Evolutionary conservation across 1,140 invertebrate species (phyloP).

Genomic region (honey bee (Apis mellifera)): DNA sequence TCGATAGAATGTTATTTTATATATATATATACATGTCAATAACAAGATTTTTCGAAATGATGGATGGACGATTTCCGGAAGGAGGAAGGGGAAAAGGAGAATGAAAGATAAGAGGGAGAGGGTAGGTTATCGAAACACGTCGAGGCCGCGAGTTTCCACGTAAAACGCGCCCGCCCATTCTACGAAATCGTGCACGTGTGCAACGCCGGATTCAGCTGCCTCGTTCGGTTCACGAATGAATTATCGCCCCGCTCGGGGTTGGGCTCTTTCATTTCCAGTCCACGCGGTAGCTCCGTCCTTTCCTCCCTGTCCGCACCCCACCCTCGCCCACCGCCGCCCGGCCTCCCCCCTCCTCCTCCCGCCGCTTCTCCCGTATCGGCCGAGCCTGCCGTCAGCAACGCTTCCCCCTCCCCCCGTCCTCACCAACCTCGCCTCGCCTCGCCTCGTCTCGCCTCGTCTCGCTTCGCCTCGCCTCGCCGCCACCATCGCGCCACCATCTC

Average conservation of each 20-base stretch:
- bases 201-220: constrained; percentile 80
- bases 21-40: no score
- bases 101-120: background rate
- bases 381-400: constrained; percentile 71
- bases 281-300: constrained; percentile 70
- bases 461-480: no score
- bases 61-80: no score
- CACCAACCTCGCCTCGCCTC: constrained; percentile 52
- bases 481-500: constrained; percentile 13
- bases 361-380: constrained; percentile 56
- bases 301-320: constrained; percentile 54
- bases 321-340: background rate
- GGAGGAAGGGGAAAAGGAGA: no score
- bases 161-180: constrained; percentile 69
- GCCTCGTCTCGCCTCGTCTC: no score
- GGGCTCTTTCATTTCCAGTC: constrained; percentile 81
- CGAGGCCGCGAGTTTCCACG: constrained; percentile 59
- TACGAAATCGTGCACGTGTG: constrained; percentile 76
- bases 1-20: no score
- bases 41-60: no score
- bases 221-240: constrained; percentile 81
- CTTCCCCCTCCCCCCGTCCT: constrained; percentile 57
- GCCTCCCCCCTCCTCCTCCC: constrained; percentile 23
- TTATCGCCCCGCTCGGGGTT: constrained; percentile 78
- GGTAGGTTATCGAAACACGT: constrained; percentile 20